These are phyloP conservation scores for Drosophila bocqueti DNA, from an alignment of 1,140 invertebrate genomes.

Conservation along the genomic window DNA sequence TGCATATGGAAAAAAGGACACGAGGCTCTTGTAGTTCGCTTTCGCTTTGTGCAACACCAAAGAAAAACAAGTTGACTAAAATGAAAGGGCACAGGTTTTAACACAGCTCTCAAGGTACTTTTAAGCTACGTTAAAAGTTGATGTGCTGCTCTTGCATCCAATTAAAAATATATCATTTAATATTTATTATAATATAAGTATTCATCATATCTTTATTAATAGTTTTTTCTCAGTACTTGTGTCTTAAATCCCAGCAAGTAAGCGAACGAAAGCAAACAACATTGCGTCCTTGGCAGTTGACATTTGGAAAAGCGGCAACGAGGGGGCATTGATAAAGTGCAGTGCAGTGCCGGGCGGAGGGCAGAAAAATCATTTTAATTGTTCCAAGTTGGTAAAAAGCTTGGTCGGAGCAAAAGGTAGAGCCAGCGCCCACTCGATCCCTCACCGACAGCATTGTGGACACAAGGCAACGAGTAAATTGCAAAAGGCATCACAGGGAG, in stretches of 20 bases:
- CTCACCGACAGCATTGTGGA: slow-evolving; percentile 45
- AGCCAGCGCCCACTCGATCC: slow-evolving; percentile 11
- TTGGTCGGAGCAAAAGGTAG: slow-evolving; percentile 28
- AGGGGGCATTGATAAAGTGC: slow-evolving; percentile 27
- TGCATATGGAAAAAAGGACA: slow-evolving; percentile 18
- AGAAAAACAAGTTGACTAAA: neutral
- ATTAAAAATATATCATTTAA: neutral
- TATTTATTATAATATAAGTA: no score
- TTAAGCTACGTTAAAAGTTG: neutral
- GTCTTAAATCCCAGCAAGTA: slow-evolving; percentile 33
- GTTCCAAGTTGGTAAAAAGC: slow-evolving; percentile 60
- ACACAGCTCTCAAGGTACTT: neutral
- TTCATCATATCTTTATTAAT: no score
- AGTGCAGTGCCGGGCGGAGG: slow-evolving; percentile 25
- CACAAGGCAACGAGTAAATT: slow-evolving; percentile 50
- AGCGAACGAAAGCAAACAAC: slow-evolving; percentile 25
- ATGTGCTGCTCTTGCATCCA: no score
- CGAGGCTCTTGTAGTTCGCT: neutral
- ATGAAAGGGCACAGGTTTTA: neutral
- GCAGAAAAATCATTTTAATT: slow-evolving; percentile 65
- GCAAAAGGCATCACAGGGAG: slow-evolving; percentile 36
- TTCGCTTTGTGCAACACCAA: neutral
- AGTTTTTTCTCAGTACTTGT: neutral
- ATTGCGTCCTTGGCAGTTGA: slow-evolving; percentile 61
- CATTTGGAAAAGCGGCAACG: slow-evolving; percentile 44